phyloP scores from a whole-genome alignment of 2,113 vertebrate genomes.

The Serilophus lunatus region DNA sequence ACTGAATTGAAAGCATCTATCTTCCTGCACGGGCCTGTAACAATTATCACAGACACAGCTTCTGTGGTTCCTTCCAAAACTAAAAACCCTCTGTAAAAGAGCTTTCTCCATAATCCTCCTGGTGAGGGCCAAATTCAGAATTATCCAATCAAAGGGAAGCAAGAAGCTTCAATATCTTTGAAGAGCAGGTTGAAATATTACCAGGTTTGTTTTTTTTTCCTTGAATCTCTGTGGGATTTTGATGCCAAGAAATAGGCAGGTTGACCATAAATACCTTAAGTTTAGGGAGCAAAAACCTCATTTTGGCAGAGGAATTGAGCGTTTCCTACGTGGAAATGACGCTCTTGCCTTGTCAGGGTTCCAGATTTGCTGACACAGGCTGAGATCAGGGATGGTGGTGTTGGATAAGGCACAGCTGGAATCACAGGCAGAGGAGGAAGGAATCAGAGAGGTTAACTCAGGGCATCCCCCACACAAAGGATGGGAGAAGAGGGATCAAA shows the following conservation, averaged over 20 bases:
- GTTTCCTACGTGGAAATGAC: not conserved
- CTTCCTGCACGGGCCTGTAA: not conserved
- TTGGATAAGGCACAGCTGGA: no score
- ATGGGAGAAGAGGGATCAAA: not conserved
- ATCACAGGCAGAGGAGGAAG: not conserved
- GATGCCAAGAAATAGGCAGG: not conserved
- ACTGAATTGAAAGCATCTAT: constrained; percentile 17
- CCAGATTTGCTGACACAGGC: accelerated
- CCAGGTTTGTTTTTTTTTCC: no score
- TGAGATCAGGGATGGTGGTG: accelerated
- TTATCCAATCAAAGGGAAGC: not conserved
- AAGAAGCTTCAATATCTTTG: not conserved
- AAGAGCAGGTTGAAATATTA: not conserved
- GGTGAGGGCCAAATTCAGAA: not conserved
- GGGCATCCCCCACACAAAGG: not conserved
- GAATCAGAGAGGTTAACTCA: not conserved
- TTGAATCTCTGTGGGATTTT: not conserved
- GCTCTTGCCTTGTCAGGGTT: accelerated
- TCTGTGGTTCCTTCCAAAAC: not conserved
- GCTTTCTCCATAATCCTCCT: not conserved
- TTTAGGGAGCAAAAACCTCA: not conserved
- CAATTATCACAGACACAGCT: not conserved
- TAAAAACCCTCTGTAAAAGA: not conserved
- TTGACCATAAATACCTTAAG: accelerated
- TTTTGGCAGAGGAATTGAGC: no score